A percentile compares a stretch with the other conserved stretches of the same genome.
These are phyloP conservation scores for Amphiura filiformis DNA, from an alignment of 35 echinoderm and acorn worm species.

Conservation along the genomic window DNA sequence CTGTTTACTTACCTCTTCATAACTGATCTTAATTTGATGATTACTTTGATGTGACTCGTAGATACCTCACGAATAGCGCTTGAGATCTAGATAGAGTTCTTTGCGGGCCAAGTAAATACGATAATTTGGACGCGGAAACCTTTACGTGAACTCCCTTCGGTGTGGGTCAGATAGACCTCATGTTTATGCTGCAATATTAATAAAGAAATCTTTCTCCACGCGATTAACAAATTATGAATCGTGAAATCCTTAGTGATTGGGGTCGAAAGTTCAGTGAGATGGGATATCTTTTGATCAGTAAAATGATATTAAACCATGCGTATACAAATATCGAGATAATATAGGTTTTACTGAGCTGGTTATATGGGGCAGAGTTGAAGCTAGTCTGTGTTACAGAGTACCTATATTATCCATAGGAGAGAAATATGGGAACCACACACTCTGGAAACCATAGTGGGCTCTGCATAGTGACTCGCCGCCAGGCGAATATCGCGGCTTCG, in stretches of 20 bases:
- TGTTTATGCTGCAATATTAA: slow-evolving; percentile 4
- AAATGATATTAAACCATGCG: background rate
- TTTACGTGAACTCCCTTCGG: background rate
- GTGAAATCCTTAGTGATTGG: background rate
- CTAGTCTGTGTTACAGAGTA: too few relatives aligned
- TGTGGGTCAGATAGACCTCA: background rate
- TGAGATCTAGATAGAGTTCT: background rate
- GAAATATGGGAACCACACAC: too few relatives aligned
- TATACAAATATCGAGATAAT: too few relatives aligned
- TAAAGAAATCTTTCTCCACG: background rate
- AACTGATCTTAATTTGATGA: too few relatives aligned
- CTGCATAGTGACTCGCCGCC: too few relatives aligned
- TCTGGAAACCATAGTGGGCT: too few relatives aligned
- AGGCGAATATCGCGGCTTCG: too few relatives aligned
- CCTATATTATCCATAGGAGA: too few relatives aligned
- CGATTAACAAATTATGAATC: slow-evolving; percentile 15
- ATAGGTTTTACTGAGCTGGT: too few relatives aligned
- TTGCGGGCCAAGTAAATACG: background rate
- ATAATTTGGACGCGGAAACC: background rate
- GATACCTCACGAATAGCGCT: background rate
- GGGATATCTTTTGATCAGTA: background rate
- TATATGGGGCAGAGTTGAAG: background rate
- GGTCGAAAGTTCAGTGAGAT: background rate
- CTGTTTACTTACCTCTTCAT: too few relatives aligned
- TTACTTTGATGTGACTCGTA: background rate